Base-by-base conservation (phyloP, 2,113 vertebrate genomes). In the Myrmophylax atrothorax region DNA sequence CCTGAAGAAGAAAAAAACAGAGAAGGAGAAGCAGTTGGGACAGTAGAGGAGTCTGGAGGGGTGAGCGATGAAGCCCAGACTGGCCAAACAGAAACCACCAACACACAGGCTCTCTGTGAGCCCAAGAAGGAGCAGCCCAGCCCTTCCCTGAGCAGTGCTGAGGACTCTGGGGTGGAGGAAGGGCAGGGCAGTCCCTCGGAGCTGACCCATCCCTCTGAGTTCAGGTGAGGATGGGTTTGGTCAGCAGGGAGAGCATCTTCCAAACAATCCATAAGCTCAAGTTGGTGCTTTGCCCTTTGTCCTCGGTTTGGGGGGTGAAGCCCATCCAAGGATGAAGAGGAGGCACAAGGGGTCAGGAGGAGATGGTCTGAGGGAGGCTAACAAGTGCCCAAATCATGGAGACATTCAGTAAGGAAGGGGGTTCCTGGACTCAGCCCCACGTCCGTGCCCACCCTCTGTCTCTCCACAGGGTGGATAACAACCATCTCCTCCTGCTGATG, bases 401-500 rank as follows among this genome's bases (percentile, higher is more conserved):
- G 46, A 23, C 8, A n/a, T 22, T 42, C 55, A 67, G 1, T 26
- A 24, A 66, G 40, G 58, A 82, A 58, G 15, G 55, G 13, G 24
- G 14, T 29, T 82, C 58, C 33, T 59, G n/a, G 37, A 52, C 23
- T 47, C 18, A 42, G 35, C 23, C 20, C 18, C 46, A 15, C 2
- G 0, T 37, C 59, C 12, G 0, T 37, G 17, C 14, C 35, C 68
- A 49, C 68, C 60, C 19, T 89, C 14, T 60, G 3, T 74, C 23
- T 88, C 24, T 70, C 87, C 87, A 40, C 98, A 99, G 99, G 91
- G 99, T 99, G 29, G 99, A 99, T 97, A 99, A 99, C 97, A 99
- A 99, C 96, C 99, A 99, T 84, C 92, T 99, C n/a, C 98, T 99
- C 52, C 98, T 99, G 40, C 98, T 99, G 89, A 99, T 99, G 99